Evolutionary conservation across 2,797 vertebrate genomes (phyloP).

Genomic region (Nasua narica): DNA sequence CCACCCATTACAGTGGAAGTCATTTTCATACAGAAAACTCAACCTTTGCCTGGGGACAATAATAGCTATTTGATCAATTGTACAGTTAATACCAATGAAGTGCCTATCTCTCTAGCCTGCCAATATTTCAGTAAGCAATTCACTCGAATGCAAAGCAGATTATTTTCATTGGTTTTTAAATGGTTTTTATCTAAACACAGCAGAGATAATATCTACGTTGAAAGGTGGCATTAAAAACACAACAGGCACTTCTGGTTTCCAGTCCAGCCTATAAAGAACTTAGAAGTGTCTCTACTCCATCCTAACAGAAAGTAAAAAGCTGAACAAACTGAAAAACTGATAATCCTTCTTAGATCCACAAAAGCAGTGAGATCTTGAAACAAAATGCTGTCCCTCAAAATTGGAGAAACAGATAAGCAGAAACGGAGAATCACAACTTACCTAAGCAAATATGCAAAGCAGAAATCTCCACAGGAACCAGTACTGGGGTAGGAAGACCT

Average conservation of each 20-base stretch:
- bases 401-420: neutral
- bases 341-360: neutral
- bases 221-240: neutral
- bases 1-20: neutral
- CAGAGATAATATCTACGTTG: constrained; percentile 1
- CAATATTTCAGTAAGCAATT: constrained; percentile 28
- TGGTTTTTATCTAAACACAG: neutral
- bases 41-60: neutral
- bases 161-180: neutral
- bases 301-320: neutral
- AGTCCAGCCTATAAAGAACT: neutral
- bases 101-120: neutral
- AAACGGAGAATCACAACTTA: neutral
- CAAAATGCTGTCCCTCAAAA: neutral
- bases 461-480: neutral
- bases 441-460: neutral
- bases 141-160: neutral
- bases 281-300: neutral
- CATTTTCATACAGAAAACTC: neutral
- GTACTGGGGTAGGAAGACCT: neutral
- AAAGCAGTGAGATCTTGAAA: neutral
- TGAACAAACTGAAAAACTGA: constrained; percentile 11
- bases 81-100: neutral
- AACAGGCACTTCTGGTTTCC: constrained; percentile 6
- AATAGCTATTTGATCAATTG: neutral